Evolutionary conservation across 2,797 vertebrate species (phyloP), one percentile per base, ranked within the genome.

Genomic region (Gephyroberyx darwinii): DNA sequence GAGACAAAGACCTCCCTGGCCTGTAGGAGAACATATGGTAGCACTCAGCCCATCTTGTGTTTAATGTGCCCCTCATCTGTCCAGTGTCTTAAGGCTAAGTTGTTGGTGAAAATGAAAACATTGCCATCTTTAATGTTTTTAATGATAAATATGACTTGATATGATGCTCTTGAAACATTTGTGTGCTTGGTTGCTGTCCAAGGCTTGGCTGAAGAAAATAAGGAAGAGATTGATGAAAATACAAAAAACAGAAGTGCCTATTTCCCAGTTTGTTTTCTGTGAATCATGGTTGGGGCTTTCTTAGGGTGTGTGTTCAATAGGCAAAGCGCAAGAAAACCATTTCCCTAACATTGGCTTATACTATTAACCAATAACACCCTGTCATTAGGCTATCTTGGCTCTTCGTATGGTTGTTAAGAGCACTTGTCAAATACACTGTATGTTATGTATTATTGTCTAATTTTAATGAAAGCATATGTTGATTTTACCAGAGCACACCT

Each of bases 221-320:
- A 70, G 48, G 43, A 61, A 82, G 41, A 39, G 67, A 71, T 70
- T 80, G 74, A 77, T 74, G n/a, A 72, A 81, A 64, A 71, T 4
- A 37, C 16, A 69, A 69, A 86, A 87, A 91, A 90, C 85, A 90
- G 83, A 94, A 94, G 93, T 93, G 92, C 91, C 93, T 94, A 90
- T 74, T 74, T 91, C 83, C 81, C 74, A 33, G 71, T 86, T 89
- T 71, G 83, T 71, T 86, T 59, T 69, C 45, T 75, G 71, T 81
- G 53, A 81, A n/a, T 72, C 50, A 31, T 70, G 65, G 76, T 61
- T 65, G 59, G 83, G 76, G 76, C 66, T 88, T 79, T 71, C 54
- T 76, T 35, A 67, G 48, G 70, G 76, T 71, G 81, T 80, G 77
- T 82, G 77, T 84, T 86, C 67, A 51, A 60, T 77, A 63, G 64